Evolutionary conservation across 1,140 invertebrate species (phyloP), one percentile per base, ranked within the genome.

Genomic region (Spodoptera frugiperda): DNA sequence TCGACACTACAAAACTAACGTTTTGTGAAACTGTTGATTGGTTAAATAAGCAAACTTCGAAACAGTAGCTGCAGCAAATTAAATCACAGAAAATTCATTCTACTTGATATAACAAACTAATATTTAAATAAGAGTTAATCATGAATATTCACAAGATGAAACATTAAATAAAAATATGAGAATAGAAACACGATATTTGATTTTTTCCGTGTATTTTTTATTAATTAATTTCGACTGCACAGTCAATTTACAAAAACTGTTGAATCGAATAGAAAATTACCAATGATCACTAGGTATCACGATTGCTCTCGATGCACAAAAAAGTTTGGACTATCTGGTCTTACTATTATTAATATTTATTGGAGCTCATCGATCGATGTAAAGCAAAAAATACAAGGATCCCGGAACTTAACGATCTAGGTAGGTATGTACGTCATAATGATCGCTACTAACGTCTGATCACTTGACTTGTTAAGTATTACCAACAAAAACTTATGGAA

Each of bases 401-500:
- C 49, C 49, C 49, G 49, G 49, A 53, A 8, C 49, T 17, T 53
- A 15, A 17, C 6, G 15, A 53, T 15, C 4, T 17, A 53, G n/a
- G n/a, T 53, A 53, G 0, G 3, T 17, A 14, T n/a, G 9, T 39
- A 8, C 33, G 9, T 39, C 33, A 39, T 39, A 39, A 39, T 39
- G 33, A 39, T 39, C 33, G 33, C 9, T 39, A 39, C 33, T 39
- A 39, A 39, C 33, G 33, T 39, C 33, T 39, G 33, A 39, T 39
- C 33, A 39, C 33, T 39, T 39, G 33, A 39, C 33, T 39, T 39
- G 33, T 39, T 39, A 39, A 39, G 33, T 39, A 39, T 19, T 54
- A 2, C 30, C 5, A 61, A 61, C 15, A 61, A 61, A 61, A 61
- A 61, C 21, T 57, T 61, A 5, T 61, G 33, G 39, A 9, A 39